Percentiles rank a stretch among this genome's conserved stretches.
Conservation (phyloP, 2,797 vertebrate genomes). For the Chrosomus eos region DNA sequence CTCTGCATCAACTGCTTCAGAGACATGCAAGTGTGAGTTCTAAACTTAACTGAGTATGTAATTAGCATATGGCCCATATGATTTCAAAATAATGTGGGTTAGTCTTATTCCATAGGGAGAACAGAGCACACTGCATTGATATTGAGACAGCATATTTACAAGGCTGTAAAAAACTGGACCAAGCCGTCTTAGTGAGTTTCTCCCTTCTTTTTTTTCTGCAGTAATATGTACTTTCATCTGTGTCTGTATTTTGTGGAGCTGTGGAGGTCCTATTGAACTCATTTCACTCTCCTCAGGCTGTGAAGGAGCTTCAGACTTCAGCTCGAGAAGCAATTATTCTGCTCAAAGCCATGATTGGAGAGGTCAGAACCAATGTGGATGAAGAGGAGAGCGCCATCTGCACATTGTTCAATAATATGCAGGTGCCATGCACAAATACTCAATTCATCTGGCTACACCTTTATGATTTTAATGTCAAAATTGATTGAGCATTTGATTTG, state of each 20-base stretch:
- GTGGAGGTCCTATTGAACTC: neutral
- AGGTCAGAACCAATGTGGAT: slow-evolving; percentile 88
- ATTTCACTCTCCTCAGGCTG: slow-evolving; percentile 69
- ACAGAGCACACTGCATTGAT: slow-evolving; percentile 92
- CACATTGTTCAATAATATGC: slow-evolving; percentile 84
- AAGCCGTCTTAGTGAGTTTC: slow-evolving; percentile 88
- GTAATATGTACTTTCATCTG: neutral
- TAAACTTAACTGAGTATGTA: neutral
- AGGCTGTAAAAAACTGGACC: slow-evolving; percentile 93
- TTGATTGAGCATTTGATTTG: neutral
- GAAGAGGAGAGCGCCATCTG: slow-evolving; percentile 92
- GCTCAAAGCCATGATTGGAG: slow-evolving; percentile 91
- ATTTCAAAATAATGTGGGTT: neutral
- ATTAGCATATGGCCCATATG: neutral
- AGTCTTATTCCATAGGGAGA: slow-evolving; percentile 78
- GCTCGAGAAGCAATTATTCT: slow-evolving; percentile 87
- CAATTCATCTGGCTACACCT: neutral
- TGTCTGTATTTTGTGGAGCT: neutral
- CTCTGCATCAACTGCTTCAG: slow-evolving; percentile 97
- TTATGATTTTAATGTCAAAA: neutral
- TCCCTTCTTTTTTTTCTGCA: neutral
- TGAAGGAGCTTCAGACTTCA: slow-evolving; percentile 87
- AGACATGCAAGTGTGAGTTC: slow-evolving; percentile 93
- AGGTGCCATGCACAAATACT: slow-evolving; percentile 64
- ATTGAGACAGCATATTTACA: slow-evolving; percentile 92